Conservation (phyloP, 2,888 invertebrate species). For the Argyra leucocephala region DNA sequence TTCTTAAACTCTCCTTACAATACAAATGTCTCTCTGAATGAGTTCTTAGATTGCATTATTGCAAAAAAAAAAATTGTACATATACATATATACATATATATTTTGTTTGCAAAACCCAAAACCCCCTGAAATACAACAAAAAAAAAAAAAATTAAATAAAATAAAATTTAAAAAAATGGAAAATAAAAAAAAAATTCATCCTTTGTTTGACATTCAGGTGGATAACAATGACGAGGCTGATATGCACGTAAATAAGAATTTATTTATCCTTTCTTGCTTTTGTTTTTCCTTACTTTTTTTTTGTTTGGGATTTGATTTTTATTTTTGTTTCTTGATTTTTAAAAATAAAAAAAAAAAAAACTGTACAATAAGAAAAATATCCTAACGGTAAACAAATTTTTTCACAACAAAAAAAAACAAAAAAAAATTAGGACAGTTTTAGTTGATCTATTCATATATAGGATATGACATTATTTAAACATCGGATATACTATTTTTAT, state of each 20-base stretch:
- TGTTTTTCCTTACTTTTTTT: not conserved
- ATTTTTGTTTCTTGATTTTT: too few relatives aligned
- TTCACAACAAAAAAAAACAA: too few relatives aligned
- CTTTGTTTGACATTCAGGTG: not conserved
- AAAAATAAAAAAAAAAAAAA: too few relatives aligned
- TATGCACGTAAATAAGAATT: not conserved
- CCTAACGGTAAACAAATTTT: too few relatives aligned
- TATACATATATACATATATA: too few relatives aligned
- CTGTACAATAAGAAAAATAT: too few relatives aligned
- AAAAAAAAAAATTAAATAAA: not conserved
- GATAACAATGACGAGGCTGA: constrained; percentile 3
- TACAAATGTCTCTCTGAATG: not conserved
- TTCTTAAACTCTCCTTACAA: not conserved
- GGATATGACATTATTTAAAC: too few relatives aligned
- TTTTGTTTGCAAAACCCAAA: not conserved
- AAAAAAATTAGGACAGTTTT: too few relatives aligned
- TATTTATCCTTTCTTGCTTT: not conserved
- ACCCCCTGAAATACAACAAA: not conserved
- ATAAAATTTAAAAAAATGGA: not conserved
- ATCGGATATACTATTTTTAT: too few relatives aligned
- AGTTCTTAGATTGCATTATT: not conserved
- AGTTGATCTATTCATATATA: too few relatives aligned
- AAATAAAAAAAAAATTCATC: not conserved
- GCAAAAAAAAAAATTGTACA: not conserved
- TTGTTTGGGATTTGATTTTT: not conserved